Conservation (phyloP, 2,113 vertebrate genomes). For the Cephalophus harveyi region DNA sequence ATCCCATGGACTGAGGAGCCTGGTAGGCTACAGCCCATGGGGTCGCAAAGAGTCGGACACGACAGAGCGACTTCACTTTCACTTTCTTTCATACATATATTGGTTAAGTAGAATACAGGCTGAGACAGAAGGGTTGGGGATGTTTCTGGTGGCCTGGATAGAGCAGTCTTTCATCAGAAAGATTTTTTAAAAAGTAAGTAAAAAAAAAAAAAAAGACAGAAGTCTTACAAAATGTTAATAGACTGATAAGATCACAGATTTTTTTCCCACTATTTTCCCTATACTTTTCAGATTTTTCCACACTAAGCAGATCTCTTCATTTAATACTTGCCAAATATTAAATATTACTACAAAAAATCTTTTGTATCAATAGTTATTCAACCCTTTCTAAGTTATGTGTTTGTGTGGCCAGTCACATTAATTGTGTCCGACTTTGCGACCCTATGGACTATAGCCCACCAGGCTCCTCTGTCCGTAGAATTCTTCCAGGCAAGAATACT, state of each 20-base stretch:
- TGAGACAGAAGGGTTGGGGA: background rate
- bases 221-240: background rate
- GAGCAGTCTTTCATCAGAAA: background rate
- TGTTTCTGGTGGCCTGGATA: background rate
- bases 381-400: background rate
- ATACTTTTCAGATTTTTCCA: background rate
- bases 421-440: background rate
- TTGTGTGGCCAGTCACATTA: background rate
- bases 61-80: no score
- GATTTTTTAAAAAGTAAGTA: background rate
- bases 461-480: background rate
- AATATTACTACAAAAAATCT: background rate
- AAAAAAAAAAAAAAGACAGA: background rate
- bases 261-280: background rate
- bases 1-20: no score
- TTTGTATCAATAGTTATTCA: background rate
- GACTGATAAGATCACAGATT: background rate
- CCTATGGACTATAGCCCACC: background rate
- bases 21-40: no score
- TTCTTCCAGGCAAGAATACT: background rate
- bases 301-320: background rate
- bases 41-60: accelerated
- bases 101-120: background rate
- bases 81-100: no score
- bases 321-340: background rate